Base-by-base conservation (phyloP, 2,797 vertebrate genomes). In the Channa striata region DNA sequence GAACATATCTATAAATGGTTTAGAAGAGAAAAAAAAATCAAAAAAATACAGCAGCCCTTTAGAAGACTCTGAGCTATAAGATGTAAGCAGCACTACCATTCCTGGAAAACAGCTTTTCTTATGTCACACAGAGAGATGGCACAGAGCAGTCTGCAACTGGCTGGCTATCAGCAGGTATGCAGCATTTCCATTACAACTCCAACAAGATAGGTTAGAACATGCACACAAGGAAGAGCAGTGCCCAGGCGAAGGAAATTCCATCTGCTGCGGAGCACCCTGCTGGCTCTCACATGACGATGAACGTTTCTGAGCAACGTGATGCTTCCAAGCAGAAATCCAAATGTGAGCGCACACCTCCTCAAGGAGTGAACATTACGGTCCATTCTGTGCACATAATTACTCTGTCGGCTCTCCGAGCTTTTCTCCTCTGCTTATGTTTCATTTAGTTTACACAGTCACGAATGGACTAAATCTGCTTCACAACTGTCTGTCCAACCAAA, bases 191-290 rank as follows among this genome's bases (percentile, higher is more conserved):
- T 84, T 77, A 62, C 65, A 60, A 42, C 58, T 51, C 51, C 17
- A 5, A 14, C 47, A 57, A 82, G 81, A 82, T 82, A 83, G 85
- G 64, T 78, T 34, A 25, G 46, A 81, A 48, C 37, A 30, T 53
- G 52, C 59, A 64, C 71, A 61, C 52, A 52, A 69, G 56, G 60
- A 19, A 42, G 72, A 78, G 72, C 58, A 20, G 58, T 48, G 71
- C n/a, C 34, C 37, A 1, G 68, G 70, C 23, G 71, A 62, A 79
- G 21, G 33, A 59, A 79, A 75, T 34, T 49, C 53, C 68, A 58
- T 25, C 72, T 61, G 70, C 73, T 80, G 72, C 59, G 23, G 9
- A 68, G 49, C 42, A 20, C n/a, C 60, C 37, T 14, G 83, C 82
- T 74, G 78, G 67, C 74, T 43, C 56, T 68, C 72, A 56, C 62